Conservation (phyloP, 2,888 invertebrate genomes). For the Pantelozetes paolii region DNA sequence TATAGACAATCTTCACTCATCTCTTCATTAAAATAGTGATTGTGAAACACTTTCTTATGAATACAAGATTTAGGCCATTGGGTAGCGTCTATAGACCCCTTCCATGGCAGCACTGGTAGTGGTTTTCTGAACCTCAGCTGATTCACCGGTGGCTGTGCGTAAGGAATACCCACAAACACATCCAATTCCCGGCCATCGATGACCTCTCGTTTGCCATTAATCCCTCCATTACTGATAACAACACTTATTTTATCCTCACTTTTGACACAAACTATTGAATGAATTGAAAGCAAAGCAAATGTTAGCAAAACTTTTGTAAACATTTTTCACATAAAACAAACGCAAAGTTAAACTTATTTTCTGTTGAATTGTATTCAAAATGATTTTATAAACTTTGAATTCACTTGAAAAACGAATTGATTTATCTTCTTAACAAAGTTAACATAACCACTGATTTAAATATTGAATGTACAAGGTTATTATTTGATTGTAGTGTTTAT, state of each 20-base stretch:
- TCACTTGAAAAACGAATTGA: too few relatives aligned
- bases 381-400: too few relatives aligned
- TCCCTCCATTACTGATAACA: neutral
- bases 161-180: constrained; percentile 36
- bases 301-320: too few relatives aligned
- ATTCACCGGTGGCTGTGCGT: neutral
- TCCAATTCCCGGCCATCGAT: neutral
- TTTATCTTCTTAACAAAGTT: too few relatives aligned
- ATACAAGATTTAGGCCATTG: neutral
- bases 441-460: too few relatives aligned
- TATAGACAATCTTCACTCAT: constrained; percentile 36
- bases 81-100: neutral
- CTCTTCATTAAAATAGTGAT: neutral
- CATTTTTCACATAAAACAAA: too few relatives aligned
- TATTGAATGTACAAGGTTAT: too few relatives aligned
- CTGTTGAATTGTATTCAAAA: too few relatives aligned
- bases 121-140: neutral
- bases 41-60: neutral
- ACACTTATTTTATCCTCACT: neutral
- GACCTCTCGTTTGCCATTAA: neutral
- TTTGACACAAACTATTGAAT: too few relatives aligned
- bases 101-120: neutral
- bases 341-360: too few relatives aligned
- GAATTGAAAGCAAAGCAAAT: too few relatives aligned
- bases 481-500: too few relatives aligned